phyloP scores from a whole-genome alignment of 64 coral and sea anemone species.

The Pocillopora damicornis region DNA sequence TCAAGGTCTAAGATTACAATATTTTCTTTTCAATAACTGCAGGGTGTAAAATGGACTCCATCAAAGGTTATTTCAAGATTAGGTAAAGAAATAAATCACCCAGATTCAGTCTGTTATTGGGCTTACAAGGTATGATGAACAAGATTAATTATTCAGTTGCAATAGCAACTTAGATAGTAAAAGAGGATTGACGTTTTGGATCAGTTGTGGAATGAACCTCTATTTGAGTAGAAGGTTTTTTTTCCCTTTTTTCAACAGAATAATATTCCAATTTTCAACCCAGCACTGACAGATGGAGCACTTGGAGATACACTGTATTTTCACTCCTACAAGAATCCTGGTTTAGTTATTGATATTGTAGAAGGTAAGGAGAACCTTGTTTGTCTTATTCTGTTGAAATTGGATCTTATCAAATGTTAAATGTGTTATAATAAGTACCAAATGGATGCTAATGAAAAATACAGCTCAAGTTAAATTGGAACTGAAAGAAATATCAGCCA shows the following conservation, averaged over 20 bases:
- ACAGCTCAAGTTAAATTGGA: no score
- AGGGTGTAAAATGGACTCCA: slow-evolving; percentile 96
- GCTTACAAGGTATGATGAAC: slow-evolving; percentile 67
- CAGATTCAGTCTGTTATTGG: slow-evolving; percentile 96
- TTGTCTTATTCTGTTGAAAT: no score
- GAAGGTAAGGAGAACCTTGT: slow-evolving; percentile 53
- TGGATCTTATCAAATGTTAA: no score
- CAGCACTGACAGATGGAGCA: slow-evolving; percentile 92
- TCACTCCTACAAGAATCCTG: slow-evolving; percentile 91
- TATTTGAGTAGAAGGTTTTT: not conserved
- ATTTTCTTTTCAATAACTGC: not conserved
- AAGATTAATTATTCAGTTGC: no score
- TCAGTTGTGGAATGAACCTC: not conserved
- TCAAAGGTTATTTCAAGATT: slow-evolving; percentile 85
- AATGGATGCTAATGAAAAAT: no score
- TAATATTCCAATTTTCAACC: slow-evolving; percentile 90
- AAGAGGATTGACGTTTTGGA: no score
- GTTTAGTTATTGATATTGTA: slow-evolving; percentile 83
- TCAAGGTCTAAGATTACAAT: not conserved
- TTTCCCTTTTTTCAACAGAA: slow-evolving; percentile 58
- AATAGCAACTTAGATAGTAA: no score
- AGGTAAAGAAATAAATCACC: slow-evolving; percentile 94
- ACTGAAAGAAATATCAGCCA: no score
- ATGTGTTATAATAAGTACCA: no score
- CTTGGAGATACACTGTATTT: slow-evolving; percentile 90